Percentiles rank a stretch among this genome's conserved stretches.
These are phyloP conservation scores for Ephydatia muelleri DNA, from an alignment of 37 sponge, comb jelly and placozoan species.

Conservation along the genomic window DNA sequence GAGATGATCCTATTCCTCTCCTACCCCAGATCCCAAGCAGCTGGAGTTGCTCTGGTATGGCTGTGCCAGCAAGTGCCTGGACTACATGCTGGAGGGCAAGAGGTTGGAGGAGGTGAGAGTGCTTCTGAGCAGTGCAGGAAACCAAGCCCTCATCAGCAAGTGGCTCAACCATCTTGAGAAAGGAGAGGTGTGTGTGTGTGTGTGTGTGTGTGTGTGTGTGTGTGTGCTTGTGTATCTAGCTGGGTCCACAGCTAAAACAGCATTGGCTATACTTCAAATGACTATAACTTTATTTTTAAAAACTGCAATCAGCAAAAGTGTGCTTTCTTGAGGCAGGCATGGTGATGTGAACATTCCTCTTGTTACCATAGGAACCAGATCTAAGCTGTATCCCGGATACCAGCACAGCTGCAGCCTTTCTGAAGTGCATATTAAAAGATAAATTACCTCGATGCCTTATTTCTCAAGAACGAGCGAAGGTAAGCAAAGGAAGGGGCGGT, in stretches of 20 bases:
- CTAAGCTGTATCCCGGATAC: slow-evolving; percentile 33
- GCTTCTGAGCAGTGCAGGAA: not conserved
- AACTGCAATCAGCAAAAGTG: not conserved
- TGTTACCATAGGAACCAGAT: slow-evolving; percentile 39
- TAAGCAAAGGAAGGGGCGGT: not conserved
- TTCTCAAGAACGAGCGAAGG: slow-evolving; percentile 32
- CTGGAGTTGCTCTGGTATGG: not conserved
- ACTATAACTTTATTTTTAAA: too few species aligned
- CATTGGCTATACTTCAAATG: too few species aligned
- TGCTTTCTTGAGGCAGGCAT: not conserved
- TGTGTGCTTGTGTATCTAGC: too few species aligned
- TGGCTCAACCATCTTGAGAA: slow-evolving; percentile 42
- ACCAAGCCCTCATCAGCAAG: not conserved
- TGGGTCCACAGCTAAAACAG: not conserved
- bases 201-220: not conserved
- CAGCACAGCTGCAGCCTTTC: slow-evolving; percentile 30
- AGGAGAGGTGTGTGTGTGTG: slow-evolving; percentile 42
- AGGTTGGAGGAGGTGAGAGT: slow-evolving; percentile 5
- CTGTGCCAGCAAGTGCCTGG: slow-evolving; percentile 30
- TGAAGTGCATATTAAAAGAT: slow-evolving; percentile 28
- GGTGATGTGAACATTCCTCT: slow-evolving; percentile 6
- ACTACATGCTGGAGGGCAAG: slow-evolving; percentile 16
- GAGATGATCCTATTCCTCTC: not conserved
- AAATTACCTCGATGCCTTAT: slow-evolving; percentile 37
- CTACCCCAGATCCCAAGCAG: not conserved